A percentile compares a stretch with the other conserved stretches of the same genome.
Conservation (phyloP, 1,140 invertebrate genomes). For the Macrosteles quadrilineatus region DNA sequence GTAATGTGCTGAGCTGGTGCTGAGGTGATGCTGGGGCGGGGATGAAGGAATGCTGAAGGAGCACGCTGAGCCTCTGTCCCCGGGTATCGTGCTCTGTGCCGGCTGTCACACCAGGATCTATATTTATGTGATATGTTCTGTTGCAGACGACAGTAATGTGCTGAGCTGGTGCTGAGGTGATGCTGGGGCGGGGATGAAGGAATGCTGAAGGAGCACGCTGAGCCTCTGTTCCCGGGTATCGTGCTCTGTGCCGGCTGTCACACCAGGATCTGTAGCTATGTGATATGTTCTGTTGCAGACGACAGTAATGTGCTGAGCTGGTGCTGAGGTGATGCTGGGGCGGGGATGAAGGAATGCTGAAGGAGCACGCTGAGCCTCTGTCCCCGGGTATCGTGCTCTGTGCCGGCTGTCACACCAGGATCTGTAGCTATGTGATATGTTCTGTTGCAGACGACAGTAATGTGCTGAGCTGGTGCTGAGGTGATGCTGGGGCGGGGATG, state of each 20-base stretch:
- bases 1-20: too few species aligned
- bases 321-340: too few species aligned
- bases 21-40: not conserved
- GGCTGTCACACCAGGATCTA: not conserved
- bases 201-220: constrained; percentile 11
- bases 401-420: too few species aligned
- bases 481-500: too few species aligned
- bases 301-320: too few species aligned
- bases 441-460: too few species aligned
- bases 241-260: not conserved
- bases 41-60: constrained; percentile 11
- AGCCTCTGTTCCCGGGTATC: not conserved
- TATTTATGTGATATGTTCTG: not conserved
- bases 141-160: not conserved
- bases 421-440: too few species aligned
- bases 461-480: too few species aligned
- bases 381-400: too few species aligned
- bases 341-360: too few species aligned
- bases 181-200: constrained; percentile 1
- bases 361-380: too few species aligned
- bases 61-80: not conserved
- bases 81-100: constrained; percentile 21
- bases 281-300: too few species aligned
- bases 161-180: not conserved
- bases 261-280: not conserved